Base-by-base conservation (phyloP, 2,888 invertebrate genomes). In the Cynaeus angustus region DNA sequence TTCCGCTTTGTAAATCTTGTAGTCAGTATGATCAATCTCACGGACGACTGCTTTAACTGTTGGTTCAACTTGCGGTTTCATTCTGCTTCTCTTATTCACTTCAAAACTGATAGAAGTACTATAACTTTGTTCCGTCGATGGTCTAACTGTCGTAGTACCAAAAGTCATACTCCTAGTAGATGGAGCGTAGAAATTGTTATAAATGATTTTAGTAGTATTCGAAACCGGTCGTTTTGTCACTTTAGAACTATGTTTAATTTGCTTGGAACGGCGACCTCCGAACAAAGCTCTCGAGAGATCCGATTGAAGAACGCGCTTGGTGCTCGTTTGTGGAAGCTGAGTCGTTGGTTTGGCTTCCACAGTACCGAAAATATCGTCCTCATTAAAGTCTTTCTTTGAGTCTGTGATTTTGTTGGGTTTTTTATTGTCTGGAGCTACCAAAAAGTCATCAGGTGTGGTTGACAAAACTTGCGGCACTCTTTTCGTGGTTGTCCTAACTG, bases 31-130 rank as follows among this genome's bases (percentile, higher is more conserved):
- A 13, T 70, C 64, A 21, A 78, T 62, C 65, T 78, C 75, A 6
- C 66, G 74, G 48, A 75, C 14, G 46, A 72, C 70, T 10, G 74
- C 78, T 46, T 65, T 75, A 45, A 72, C 72, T 9, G 72, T 73
- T 41, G 70, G 67, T 45, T 70, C 67, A 1, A 37, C 9, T 7
- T 9, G 33, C 33, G n/a, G 9, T 30, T 41, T 65, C 10, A 46
- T 38, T 5, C 16, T 71, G 53, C 79, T 79, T 38, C 74, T 80
- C 73, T 85, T 86, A 50, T 88, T 88, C 6, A 88, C 84, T 78
- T 87, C 85, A 58, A 87, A 85, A 79, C 87, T 89, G 3, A 88
- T 86, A 1, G 88, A 88, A 52, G 87, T 88, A 69, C 86, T 86
- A 9, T 85, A 86, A 64, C 88, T 88, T 77, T 87, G 87, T 69